Evolutionary conservation across 1,140 invertebrate genomes (phyloP).

Genomic region (Dinoponera quadriceps): DNA sequence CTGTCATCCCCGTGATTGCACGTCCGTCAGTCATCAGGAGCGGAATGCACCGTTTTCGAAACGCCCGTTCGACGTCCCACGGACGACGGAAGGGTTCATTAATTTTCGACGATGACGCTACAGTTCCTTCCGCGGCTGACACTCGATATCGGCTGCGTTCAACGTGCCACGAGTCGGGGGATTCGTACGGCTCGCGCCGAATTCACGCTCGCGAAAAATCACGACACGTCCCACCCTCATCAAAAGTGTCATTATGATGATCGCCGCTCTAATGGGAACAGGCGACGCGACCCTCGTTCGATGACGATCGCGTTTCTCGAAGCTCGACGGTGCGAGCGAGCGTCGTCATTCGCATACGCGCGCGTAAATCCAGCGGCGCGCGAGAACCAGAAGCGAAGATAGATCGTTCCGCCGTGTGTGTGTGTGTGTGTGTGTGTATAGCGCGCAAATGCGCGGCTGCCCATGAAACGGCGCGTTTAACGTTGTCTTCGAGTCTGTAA

Average conservation of each 20-base stretch:
- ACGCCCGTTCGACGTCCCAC: slow-evolving; percentile 51
- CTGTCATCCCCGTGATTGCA: slow-evolving; percentile 74
- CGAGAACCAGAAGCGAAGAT: slow-evolving; percentile 36
- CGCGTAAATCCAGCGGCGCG: slow-evolving; percentile 25
- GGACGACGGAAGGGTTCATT: slow-evolving; percentile 68
- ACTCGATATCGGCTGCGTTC: slow-evolving; percentile 48
- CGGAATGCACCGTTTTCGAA: slow-evolving; percentile 72
- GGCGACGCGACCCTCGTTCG: neutral
- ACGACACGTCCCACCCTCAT: slow-evolving; percentile 9
- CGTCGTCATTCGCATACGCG: slow-evolving; percentile 1
- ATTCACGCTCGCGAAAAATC: slow-evolving; percentile 38
- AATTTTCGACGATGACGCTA: slow-evolving; percentile 65
- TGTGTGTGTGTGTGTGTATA: neutral
- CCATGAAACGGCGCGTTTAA: slow-evolving; percentile 14
- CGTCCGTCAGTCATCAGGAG: slow-evolving; percentile 68
- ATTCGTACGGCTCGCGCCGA: slow-evolving; percentile 31
- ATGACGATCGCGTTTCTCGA: neutral
- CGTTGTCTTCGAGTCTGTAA: slow-evolving; percentile 49
- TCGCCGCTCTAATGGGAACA: slow-evolving; percentile 16
- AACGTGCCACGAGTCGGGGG: slow-evolving; percentile 9
- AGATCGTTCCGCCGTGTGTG: slow-evolving; percentile 34
- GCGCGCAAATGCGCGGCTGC: neutral
- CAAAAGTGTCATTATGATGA: slow-evolving; percentile 26
- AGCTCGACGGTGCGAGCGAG: too few relatives aligned
- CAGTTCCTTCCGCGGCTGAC: slow-evolving; percentile 40